Conservation (phyloP, 2,888 invertebrate species). For the Napeogenes inachia region DNA sequence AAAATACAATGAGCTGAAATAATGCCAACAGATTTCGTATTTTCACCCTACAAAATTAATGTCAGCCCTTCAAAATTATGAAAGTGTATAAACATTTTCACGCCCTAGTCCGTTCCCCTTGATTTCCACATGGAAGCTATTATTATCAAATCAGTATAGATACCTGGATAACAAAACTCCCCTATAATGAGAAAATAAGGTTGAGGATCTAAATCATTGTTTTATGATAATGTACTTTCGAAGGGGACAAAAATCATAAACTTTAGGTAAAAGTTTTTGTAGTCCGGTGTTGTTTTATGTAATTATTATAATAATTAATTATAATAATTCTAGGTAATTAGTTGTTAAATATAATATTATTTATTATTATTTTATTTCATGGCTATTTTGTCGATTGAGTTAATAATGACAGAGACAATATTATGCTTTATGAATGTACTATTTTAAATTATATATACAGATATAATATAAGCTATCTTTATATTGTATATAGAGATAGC, state of each 20-base stretch:
- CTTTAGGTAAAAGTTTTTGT: slow-evolving; percentile 1
- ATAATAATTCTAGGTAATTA: neutral
- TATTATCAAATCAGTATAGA: slow-evolving; percentile 77
- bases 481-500: no score
- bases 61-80: slow-evolving; percentile 74
- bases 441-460: no score
- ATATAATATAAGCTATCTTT: no score
- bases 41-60: slow-evolving; percentile 2
- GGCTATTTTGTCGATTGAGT: no score
- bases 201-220: slow-evolving; percentile 68
- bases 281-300: neutral
- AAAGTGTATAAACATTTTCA: slow-evolving; percentile 77
- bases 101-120: slow-evolving; percentile 58
- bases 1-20: neutral
- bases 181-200: slow-evolving; percentile 68
- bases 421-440: no score
- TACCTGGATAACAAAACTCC: slow-evolving; percentile 63
- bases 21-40: neutral
- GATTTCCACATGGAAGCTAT: slow-evolving; percentile 69
- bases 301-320: neutral
- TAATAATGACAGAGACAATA: no score
- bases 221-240: slow-evolving; percentile 68
- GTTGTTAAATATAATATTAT: neutral
- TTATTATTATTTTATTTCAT: no score
- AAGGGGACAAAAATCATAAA: slow-evolving; percentile 27